These are phyloP conservation scores for Lepetodrilus schrolli DNA, from an alignment of 2,888 invertebrate genomes.

Conservation along the genomic window DNA sequence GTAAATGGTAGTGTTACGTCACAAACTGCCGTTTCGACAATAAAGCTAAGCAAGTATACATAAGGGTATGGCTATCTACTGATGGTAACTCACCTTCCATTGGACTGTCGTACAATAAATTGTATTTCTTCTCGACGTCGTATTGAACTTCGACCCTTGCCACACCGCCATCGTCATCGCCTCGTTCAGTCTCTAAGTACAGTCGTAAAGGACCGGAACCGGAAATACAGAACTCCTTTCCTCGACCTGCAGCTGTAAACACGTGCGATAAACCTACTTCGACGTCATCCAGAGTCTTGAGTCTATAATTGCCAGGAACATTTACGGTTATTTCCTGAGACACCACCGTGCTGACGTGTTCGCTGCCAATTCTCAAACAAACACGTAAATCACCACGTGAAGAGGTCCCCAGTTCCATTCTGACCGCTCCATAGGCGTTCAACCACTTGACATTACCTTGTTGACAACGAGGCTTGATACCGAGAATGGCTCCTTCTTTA, in stretches of 20 bases:
- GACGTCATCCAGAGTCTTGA: not conserved
- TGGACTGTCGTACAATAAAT: conserved; percentile 36
- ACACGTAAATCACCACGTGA: not conserved
- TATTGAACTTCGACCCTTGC: conserved; percentile 51
- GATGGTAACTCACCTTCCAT: conserved; percentile 57
- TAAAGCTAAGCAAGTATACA: no score
- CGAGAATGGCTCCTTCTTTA: not conserved
- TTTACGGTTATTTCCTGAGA: not conserved
- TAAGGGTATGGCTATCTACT: no score
- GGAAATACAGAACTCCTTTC: conserved; percentile 51
- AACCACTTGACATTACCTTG: conserved; percentile 5
- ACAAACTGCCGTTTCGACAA: no score
- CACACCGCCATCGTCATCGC: conserved; percentile 41
- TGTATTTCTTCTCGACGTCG: conserved; percentile 43
- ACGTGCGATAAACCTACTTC: conserved; percentile 34
- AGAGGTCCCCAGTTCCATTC: not conserved
- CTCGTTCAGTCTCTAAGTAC: conserved; percentile 55
- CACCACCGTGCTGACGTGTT: not conserved
- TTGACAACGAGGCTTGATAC: conserved; percentile 11
- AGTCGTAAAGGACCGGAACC: conserved; percentile 46
- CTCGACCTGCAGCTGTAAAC: conserved; percentile 42
- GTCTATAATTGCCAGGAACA: conserved; percentile 5
- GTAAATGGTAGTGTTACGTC: no score
- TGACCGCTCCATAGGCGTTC: conserved; percentile 5
- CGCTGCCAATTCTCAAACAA: not conserved